Conservation (phyloP, 2,797 vertebrate species). For the Alfaro cultratus region DNA sequence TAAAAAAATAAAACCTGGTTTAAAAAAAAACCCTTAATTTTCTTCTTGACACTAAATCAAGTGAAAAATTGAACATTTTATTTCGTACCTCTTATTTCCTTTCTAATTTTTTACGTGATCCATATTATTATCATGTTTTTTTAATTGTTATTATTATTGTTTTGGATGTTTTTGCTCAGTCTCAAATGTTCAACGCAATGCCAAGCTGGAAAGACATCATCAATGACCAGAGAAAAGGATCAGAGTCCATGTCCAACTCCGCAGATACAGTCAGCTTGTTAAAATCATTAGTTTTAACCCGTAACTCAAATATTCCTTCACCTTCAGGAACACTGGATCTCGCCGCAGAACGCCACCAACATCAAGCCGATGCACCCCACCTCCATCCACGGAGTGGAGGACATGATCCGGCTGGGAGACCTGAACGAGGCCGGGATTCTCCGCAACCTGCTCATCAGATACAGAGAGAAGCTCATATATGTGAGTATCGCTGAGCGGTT, state of each 20-base stretch:
- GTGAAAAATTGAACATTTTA: neutral
- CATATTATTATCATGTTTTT: neutral
- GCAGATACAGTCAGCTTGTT: neutral
- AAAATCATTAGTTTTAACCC: neutral
- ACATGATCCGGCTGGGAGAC: slow-evolving; percentile 98
- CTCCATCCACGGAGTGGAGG: slow-evolving; percentile 96
- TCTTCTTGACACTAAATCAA: too few species aligned
- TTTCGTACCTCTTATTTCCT: neutral
- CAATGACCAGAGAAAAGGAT: neutral
- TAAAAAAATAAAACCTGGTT: too few species aligned
- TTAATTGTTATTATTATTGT: neutral
- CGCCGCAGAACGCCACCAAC: slow-evolving; percentile 92
- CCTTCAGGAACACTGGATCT: slow-evolving; percentile 93
- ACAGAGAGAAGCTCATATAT: slow-evolving; percentile 93
- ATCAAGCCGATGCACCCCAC: slow-evolving; percentile 99
- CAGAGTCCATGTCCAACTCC: neutral
- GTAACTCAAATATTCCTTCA: slow-evolving; percentile 2
- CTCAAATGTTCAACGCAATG: neutral
- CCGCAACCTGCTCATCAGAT: slow-evolving; percentile 94
- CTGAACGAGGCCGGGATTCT: slow-evolving; percentile 96
- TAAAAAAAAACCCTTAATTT: too few species aligned
- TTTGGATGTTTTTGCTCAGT: neutral
- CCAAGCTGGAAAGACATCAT: neutral
- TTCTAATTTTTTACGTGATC: neutral
- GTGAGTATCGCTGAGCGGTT: slow-evolving; percentile 75